Base-by-base conservation (phyloP, 2,113 vertebrate genomes). In the Lepisosteus osseus region DNA sequence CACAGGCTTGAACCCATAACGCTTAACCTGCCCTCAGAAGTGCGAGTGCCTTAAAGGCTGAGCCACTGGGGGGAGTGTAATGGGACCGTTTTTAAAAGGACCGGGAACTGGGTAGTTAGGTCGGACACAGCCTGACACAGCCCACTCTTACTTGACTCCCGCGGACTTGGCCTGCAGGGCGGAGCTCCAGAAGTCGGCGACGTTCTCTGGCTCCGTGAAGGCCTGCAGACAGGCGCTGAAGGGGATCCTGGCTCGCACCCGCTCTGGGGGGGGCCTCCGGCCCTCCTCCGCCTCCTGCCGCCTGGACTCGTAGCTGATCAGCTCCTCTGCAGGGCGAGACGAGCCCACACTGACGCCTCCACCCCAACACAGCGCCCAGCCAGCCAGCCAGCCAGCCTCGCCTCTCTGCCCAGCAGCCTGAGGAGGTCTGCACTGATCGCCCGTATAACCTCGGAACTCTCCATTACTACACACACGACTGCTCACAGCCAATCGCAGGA, bases 161-260 rank as follows among this genome's bases (percentile, higher is more conserved):
- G 97, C 96, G 67, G 96, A 98, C 79, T 98, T 99, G 74, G 97
- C 97, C 83, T 99, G 97, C 69, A 99, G 92, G 8, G 96, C 97
- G 1, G 96, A 97, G 86, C 97, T 99, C 97, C 97, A 99, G 90
- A 99, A 99, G 79, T 98, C 95, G 0, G 92, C 89, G 6, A 99
- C 97, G 0, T 99, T 99, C 54, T 92, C 96, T 0, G 97, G 97
- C 74, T 99, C 97, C 2, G 93, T 93, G 81, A 97, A 98, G 72
- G 97, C 97, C 87, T 98, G 97, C 54, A 99, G 89, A 82, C 97
- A 99, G 0, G 97, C 95, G 8, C 92, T 95, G 74, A 98, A 98
- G 0, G 97, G 97, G 80, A 99, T 91, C 77, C 90, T 92, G 17
- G 96, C 97, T 42, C 93, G 92, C 15, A 98, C 94, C 0, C 96